phyloP scores from a whole-genome alignment of 1,140 invertebrate genomes.

The Bombus cullumanus region DNA sequence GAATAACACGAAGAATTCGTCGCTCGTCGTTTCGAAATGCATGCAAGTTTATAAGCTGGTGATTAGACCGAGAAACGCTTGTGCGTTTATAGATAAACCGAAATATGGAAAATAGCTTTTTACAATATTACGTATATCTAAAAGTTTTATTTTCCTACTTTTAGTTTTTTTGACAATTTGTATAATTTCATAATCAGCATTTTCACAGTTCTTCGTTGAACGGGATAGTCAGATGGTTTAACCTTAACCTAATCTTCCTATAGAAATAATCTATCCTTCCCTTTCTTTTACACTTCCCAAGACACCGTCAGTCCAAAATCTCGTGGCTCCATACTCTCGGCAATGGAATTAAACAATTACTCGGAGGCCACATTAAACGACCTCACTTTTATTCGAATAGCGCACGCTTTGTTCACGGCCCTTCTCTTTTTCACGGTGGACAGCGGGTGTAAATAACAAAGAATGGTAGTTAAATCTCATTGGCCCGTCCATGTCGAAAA shows the following conservation, averaged over 20 bases:
- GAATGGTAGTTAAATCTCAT: conserved; percentile 49
- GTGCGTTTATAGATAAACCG: too few relatives aligned
- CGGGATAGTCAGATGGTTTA: too few relatives aligned
- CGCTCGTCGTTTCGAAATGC: background rate
- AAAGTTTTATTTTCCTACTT: too few relatives aligned
- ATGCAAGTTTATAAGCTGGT: too few relatives aligned
- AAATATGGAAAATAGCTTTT: too few relatives aligned
- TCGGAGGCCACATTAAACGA: conserved; percentile 4
- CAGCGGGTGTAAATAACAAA: conserved; percentile 37
- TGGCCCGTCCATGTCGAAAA: conserved; percentile 26
- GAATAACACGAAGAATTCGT: conserved; percentile 31
- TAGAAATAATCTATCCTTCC: too few relatives aligned
- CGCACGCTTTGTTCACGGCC: conserved; percentile 13
- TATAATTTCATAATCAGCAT: too few relatives aligned
- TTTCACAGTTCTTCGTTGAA: too few relatives aligned
- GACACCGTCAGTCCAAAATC: background rate
- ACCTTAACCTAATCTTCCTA: too few relatives aligned
- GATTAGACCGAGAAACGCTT: background rate
- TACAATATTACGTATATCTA: too few relatives aligned
- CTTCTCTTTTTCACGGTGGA: conserved; percentile 25
- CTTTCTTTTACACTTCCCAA: background rate
- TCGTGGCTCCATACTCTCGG: background rate
- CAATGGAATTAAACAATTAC: conserved; percentile 36
- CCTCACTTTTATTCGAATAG: conserved; percentile 13
- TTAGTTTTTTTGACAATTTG: too few relatives aligned